Evolutionary conservation across 2,888 invertebrate species (phyloP), one percentile per base, ranked within the genome.

Genomic region (Caenorhabditis sp.): DNA sequence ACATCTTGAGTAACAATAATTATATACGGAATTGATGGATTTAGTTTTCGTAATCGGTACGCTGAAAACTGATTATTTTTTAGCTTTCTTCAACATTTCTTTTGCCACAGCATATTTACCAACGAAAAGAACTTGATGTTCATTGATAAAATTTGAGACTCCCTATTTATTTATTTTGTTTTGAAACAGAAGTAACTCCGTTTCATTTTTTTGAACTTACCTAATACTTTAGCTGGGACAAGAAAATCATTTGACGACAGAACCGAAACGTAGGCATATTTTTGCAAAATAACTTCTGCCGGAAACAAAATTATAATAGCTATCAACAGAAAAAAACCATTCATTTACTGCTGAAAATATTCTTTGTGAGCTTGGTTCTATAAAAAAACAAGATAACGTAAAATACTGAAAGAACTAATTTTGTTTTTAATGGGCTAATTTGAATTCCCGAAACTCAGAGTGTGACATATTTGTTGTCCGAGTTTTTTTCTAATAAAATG

Each of bases 1-100:
- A 89, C 83, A 69, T 88, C 88, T 47, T 88, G 84, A 0, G 89
- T 89, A 13, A 83, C 87, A 64, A 89, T 68, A n/a, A 89, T 68
- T 6, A 88, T 74, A 76, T 84, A 89, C 0, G 88, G 88, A 40
- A 85, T 84, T 1, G 71, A 67, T 5, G 79, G 32, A 47, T 87
- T 85, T 15, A 88, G 51, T 20, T 64, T 67, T 62, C 74, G 77
- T 11, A 88, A 68, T 3, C 83, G 83, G 44, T 84, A 77, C 6
- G 85, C 88, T 88, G 65, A 72, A 87, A 67, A 40, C 2, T 40
- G 11, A 40, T 5, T 32, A n/a, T n/a, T n/a, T n/a, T n/a, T n/a
- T n/a, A n/a, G n/a, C n/a, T n/a, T n/a, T n/a, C n/a, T n/a, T n/a
- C n/a, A n/a, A n/a, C n/a, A n/a, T n/a, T n/a, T n/a, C n/a, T n/a